Percentiles rank a stretch among this genome's conserved stretches.
Evolutionary conservation across 2,113 vertebrate genomes (phyloP).

Genomic region (Erythrolamprus reginae): DNA sequence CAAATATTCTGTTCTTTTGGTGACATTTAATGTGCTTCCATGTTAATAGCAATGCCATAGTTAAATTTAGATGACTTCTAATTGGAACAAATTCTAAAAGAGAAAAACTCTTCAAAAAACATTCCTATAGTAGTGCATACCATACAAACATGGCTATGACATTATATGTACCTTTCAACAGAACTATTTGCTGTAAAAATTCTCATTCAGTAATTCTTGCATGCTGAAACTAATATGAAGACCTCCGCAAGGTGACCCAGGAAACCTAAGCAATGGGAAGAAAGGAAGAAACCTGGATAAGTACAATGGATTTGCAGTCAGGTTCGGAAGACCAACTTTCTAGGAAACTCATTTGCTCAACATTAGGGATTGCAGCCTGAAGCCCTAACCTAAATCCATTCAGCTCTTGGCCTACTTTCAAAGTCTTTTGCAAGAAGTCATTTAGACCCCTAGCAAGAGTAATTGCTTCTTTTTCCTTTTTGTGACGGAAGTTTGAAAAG

Average conservation of each 20-base stretch:
- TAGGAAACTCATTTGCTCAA: not conserved
- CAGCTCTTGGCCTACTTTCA: not conserved
- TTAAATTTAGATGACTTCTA: conserved; percentile 40
- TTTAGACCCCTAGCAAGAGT: not conserved
- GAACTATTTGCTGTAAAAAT: not conserved
- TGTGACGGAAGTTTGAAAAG: not conserved
- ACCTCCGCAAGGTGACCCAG: not conserved
- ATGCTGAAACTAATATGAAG: not conserved
- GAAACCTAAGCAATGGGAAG: not conserved
- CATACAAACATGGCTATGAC: not conserved
- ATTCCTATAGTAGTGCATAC: not conserved
- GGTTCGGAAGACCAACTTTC: not conserved
- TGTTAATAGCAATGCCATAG: conserved; percentile 20
- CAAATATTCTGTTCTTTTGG: not conserved
- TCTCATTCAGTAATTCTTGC: not conserved
- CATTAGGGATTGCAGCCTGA: not conserved
- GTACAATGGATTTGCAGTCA: not conserved
- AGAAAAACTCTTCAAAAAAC: not conserved
- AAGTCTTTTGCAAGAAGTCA: not conserved
- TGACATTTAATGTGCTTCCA: conserved; percentile 19
- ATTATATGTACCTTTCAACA: not conserved
- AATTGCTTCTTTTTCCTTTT: not conserved
- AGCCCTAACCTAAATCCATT: not conserved
- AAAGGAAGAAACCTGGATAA: not conserved
- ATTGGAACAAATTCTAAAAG: conserved; percentile 34